Base-by-base conservation (phyloP, 2,888 invertebrate species). In the Amorpha juglandis region DNA sequence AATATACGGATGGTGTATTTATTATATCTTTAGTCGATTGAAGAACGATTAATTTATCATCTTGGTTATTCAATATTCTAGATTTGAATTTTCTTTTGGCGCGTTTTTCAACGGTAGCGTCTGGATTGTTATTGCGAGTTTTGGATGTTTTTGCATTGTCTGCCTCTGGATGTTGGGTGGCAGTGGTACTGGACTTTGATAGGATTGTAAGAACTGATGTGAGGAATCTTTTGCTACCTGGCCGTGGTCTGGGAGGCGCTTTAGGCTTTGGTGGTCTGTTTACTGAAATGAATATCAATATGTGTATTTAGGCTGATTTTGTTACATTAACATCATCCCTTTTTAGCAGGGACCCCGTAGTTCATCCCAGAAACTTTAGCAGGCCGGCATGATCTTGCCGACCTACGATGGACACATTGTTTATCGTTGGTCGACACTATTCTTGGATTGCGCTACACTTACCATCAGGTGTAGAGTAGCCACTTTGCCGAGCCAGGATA, bases 181-280 rank as follows among this genome's bases (percentile, higher is more conserved):
- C 83, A 0, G 83, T 75, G 0, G 88, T 83, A n/a, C n/a, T n/a
- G 0, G 82, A 78, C 72, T 88, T 84, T 0, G 88, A 84, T 0
- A 90, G 72, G 4, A 88, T 84, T 0, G 69, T 80, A 0, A 87
- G 74, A 0, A 87, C 84, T 0, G 88, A 87, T 0, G 79, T 67
- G 1, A 89, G 63, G 66, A 90, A 88, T 0, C 71, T 70, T 45
- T 86, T 86, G 45, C 74, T 79, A 0, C 74, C 79, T 0, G 82
- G 78, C 1, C 78, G 74, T 0, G 79, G 81, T 16, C 78, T 70
- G 0, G 75, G 72, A 0, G 83, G 80, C 0, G 79, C 68, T 63
- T 76, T 81, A 6, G 16, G 69, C 50, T 69, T 68, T 69, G 16
- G 63, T 19, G 64, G 69, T 35, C 64, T 66, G 67, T 55, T 65